phyloP scores from a whole-genome alignment of 1,140 invertebrate genomes.

The Temnothorax nylanderi region DNA sequence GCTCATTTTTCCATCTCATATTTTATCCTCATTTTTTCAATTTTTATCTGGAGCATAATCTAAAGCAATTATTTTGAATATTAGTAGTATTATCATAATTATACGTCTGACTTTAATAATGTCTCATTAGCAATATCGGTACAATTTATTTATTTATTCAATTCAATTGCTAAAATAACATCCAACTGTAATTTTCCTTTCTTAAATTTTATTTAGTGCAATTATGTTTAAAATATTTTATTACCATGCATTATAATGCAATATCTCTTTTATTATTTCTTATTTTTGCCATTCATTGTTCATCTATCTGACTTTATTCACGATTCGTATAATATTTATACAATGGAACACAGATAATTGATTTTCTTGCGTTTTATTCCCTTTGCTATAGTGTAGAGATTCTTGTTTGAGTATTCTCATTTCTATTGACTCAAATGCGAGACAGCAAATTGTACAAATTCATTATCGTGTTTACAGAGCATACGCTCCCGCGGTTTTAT shows the following conservation, averaged over 20 bases:
- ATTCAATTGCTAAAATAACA: not conserved
- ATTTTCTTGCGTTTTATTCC: not conserved
- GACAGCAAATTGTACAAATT: constrained; percentile 5
- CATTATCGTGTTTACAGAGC: constrained; percentile 18
- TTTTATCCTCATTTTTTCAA: not conserved
- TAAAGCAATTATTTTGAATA: not conserved
- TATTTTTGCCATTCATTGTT: not conserved
- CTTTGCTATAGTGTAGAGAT: not conserved
- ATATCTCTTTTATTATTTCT: not conserved
- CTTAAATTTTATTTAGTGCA: not conserved
- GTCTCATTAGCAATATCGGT: not conserved
- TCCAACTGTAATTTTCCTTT: not conserved
- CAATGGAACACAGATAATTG: not conserved
- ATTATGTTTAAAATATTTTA: not conserved
- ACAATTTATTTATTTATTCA: not conserved
- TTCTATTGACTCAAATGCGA: not conserved
- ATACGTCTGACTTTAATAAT: not conserved
- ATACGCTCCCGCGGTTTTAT: not conserved
- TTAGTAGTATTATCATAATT: no score
- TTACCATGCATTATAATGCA: not conserved
- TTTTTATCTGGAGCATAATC: not conserved
- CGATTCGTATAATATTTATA: not conserved
- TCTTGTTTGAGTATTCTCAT: not conserved
- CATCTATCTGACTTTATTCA: not conserved
- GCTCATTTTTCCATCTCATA: not conserved